These are phyloP conservation scores for Protodeltote pygarga DNA, from an alignment of 2,888 invertebrate genomes.

Conservation along the genomic window DNA sequence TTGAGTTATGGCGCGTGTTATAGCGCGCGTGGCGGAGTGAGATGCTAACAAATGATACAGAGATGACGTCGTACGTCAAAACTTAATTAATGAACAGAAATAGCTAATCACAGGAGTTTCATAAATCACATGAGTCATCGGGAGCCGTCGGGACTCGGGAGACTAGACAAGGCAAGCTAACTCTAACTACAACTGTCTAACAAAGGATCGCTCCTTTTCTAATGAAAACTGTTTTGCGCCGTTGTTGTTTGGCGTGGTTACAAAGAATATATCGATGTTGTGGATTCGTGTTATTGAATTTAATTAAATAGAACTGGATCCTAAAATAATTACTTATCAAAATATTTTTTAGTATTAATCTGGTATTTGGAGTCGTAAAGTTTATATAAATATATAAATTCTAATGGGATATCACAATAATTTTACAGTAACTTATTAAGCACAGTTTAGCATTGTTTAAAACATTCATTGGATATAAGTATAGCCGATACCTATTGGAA, in stretches of 20 bases:
- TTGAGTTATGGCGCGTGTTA: constrained; percentile 9
- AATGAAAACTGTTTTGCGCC: constrained; percentile 25
- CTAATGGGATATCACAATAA: too few species aligned
- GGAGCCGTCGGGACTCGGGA: constrained; percentile 11
- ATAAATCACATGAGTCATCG: constrained; percentile 40
- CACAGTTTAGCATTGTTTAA: too few species aligned
- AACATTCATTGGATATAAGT: too few species aligned
- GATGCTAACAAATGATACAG: constrained; percentile 2
- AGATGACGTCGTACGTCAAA: constrained; percentile 34
- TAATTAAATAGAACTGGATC: constrained; percentile 3
- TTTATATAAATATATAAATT: too few species aligned
- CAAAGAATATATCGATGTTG: constrained; percentile 28
- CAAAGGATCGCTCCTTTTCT: constrained; percentile 34
- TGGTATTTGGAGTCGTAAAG: too few species aligned
- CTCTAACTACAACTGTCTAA: constrained; percentile 19
- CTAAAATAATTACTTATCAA: too few species aligned
- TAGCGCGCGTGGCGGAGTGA: constrained; percentile 12
- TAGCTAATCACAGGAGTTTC: constrained; percentile 24
- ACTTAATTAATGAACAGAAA: constrained; percentile 24
- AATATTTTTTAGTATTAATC: too few species aligned
- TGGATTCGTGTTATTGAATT: constrained; percentile 4
- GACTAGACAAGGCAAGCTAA: too few species aligned
- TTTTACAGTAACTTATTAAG: too few species aligned
- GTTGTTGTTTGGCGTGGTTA: constrained; percentile 24
- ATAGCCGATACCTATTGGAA: too few species aligned